Evolutionary conservation across 2,113 vertebrate genomes (phyloP).

Genomic region (Colossoma macropomum): DNA sequence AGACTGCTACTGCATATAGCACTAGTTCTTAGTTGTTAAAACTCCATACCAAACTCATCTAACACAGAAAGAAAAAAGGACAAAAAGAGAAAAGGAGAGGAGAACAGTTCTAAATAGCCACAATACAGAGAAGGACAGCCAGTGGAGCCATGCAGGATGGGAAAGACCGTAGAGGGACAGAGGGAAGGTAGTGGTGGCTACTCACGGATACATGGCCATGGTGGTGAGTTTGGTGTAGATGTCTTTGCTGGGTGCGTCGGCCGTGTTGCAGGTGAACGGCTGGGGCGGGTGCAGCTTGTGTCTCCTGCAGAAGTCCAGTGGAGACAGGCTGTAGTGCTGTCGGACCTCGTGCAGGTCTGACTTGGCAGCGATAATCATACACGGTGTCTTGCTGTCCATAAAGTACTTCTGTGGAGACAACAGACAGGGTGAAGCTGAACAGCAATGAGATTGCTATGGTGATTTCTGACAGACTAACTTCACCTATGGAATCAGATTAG

Average conservation of each 20-base stretch:
- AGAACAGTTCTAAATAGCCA: neutral
- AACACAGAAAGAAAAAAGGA: neutral
- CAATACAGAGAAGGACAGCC: neutral
- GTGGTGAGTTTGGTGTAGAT: constrained; percentile 97
- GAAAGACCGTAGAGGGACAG: constrained; percentile 52
- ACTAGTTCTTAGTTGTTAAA: no score
- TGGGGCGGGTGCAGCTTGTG: constrained; percentile 99
- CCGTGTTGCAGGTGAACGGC: constrained; percentile 90
- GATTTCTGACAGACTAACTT: neutral
- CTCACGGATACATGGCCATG: constrained; percentile 99
- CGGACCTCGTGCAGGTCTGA: constrained; percentile 94
- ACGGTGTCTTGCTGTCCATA: constrained; percentile 95
- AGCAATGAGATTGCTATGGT: neutral
- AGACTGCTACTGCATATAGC: no score
- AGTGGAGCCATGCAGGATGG: constrained; percentile 41
- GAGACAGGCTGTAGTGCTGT: constrained; percentile 89
- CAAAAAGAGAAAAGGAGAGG: neutral
- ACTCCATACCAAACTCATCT: no score
- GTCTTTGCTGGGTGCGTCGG: constrained; percentile 88
- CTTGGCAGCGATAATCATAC: constrained; percentile 91
- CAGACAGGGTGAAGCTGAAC: constrained; percentile 26
- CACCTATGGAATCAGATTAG: neutral
- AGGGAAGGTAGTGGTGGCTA: constrained; percentile 61
- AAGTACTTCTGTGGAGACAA: constrained; percentile 88
- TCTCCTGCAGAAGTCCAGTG: constrained; percentile 94